Base-by-base conservation (phyloP, 2,113 vertebrate species). In the Prochilodus magdalenae region DNA sequence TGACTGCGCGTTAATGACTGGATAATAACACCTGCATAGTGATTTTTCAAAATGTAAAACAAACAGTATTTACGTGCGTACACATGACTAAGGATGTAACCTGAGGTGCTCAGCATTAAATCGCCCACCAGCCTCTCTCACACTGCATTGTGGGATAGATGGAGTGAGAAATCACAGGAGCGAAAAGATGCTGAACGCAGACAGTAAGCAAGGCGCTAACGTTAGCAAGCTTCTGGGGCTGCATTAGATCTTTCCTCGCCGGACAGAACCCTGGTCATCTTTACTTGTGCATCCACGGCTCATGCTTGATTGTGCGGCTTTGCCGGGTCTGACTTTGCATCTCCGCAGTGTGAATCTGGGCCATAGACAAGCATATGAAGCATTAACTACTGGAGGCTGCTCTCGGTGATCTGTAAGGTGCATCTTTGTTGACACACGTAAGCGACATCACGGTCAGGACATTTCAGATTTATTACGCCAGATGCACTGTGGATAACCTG, bases 91-190 rank as follows among this genome's bases (percentile, higher is more conserved):
- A 29, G 55, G 36, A 55, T 74, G 60, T 27, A 57, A 7, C 24
- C 24, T 44, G 33, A 14, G 7, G 49, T 29, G 26, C 5, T 57
- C 27, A 53, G 44, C 59, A 12, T 16, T 30, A 55, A 55, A 65
- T 72, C 69, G 40, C n/a, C 63, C 62, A 40, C 4, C 71, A 47
- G 49, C 40, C 36, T 49, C 30, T 65, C 8, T 55, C 55, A 67
- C 79, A 40, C 79, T 75, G 80, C 80, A 67, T 47, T 75, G 36
- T 75, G 80, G 72, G 78, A 80, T 12, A 33, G 55, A 69, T 16
- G 26, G 24, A 51, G 44, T 49, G 13, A 60, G 36, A 73, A 63
- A 73, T 51, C 40, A 30, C 69, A 22, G 69, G 27, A 15, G 49
- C 13, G 55, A 12, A 30, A n/a, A n/a, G 67, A 80, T 53, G 66